Evolutionary conservation across 2,797 vertebrate genomes (phyloP), one percentile per base, ranked within the genome.

Genomic region (Phoeniculus purpureus): DNA sequence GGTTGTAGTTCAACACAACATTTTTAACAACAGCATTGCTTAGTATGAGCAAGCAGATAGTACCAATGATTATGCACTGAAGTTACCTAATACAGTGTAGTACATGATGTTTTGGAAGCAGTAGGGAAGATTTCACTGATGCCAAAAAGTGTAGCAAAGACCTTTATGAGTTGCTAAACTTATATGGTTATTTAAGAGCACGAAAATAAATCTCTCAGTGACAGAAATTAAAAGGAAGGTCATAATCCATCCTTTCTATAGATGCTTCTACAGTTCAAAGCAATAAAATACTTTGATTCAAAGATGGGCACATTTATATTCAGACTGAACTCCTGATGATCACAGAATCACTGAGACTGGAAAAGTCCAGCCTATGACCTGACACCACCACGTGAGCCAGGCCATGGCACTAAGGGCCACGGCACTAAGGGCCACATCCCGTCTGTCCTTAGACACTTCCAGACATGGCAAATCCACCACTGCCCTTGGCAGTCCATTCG

Each of bases 141-240:
- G 54, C 56, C 47, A 87, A 58, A 93, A 94, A 77, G 82, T 18
- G 31, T 76, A 84, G 27, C 58, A 40, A 56, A 85, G 61, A 67
- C 58, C 18, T 7, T 58, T 64, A 43, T 1, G 9, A 40, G 54
- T 87, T 92, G 58, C 32, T 77, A 19, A 90, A 82, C 14, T 67
- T 71, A 10, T 40, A 13, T 12, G 34, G 31, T 64, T 67, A 60
- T 62, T 89, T 74, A 85, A 64, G 4, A 9, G 50, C 54, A 79
- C 26, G 64, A 80, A 62, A 20, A 85, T 62, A 70, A 34, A 85
- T 60, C 34, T 65, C 40, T 82, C 27, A 90, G 47, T 32, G 47
- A 82, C 26, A 82, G 51, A 91, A 90, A n/a, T 71, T 81, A 87
- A 87, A 90, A 92, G 27, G 21, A 80, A 94, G 47, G 32, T 61